Evolutionary conservation across 1,140 invertebrate genomes (phyloP).

Genomic region (Vanessa tameamea): DNA sequence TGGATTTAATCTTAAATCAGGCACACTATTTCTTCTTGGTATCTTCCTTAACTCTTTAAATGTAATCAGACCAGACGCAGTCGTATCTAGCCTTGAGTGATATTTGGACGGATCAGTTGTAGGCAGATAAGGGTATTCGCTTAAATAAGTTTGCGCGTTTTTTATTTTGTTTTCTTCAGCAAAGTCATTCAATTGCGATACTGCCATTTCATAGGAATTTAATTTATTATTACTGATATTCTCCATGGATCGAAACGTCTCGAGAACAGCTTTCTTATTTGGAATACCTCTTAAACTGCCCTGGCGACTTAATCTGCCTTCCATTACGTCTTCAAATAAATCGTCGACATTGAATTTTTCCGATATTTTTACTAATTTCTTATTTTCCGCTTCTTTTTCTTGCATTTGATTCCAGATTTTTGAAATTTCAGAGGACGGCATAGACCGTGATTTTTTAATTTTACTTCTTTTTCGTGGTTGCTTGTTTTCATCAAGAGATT

Average conservation of each 20-base stretch:
- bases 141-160: conserved; percentile 77
- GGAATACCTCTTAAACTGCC: conserved; percentile 80
- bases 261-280: conserved; percentile 79
- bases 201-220: conserved; percentile 71
- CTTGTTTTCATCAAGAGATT: conserved; percentile 59
- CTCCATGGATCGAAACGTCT: conserved; percentile 79
- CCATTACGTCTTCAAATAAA: conserved; percentile 77
- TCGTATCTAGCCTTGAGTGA: conserved; percentile 73
- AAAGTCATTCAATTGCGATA: conserved; percentile 69
- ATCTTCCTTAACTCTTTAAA: conserved; percentile 72
- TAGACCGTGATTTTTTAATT: conserved; percentile 61
- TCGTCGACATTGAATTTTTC: conserved; percentile 80
- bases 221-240: conserved; percentile 69
- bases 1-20: conserved; percentile 70
- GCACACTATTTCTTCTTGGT: conserved; percentile 76
- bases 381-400: conserved; percentile 50
- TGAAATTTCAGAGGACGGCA: conserved; percentile 72
- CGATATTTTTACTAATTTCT: conserved; percentile 75
- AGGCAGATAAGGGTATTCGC: conserved; percentile 78
- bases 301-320: conserved; percentile 70
- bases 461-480: conserved; percentile 46
- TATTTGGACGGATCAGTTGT: conserved; percentile 77
- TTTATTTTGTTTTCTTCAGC: conserved; percentile 65
- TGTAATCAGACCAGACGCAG: conserved; percentile 73
- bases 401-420: conserved; percentile 68